A percentile compares a stretch with the other conserved stretches of the same genome.
phyloP scores from a whole-genome alignment of 2,888 invertebrate species.

The Therioaphis trifolii region DNA sequence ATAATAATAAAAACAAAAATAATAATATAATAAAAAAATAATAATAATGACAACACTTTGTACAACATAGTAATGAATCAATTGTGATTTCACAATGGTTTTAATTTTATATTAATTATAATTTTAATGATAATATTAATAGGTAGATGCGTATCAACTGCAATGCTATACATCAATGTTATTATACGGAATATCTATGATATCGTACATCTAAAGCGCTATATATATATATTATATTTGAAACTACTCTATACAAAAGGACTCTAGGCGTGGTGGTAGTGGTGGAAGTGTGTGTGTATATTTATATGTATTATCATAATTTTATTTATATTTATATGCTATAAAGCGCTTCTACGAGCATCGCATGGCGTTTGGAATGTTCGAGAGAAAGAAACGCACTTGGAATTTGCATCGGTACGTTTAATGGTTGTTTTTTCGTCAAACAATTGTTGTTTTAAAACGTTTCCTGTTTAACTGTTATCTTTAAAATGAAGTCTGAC shows the following conservation, averaged over 20 bases:
- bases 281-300: neutral
- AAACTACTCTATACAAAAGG: slow-evolving; percentile 59
- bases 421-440: too few species aligned
- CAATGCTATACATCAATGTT: slow-evolving; percentile 35
- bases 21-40: slow-evolving; percentile 18
- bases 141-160: neutral
- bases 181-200: slow-evolving; percentile 51
- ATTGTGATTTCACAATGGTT: slow-evolving; percentile 31
- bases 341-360: slow-evolving; percentile 28
- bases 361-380: slow-evolving; percentile 36
- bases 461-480: slow-evolving; percentile 5
- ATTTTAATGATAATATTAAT: too few species aligned
- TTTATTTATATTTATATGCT: neutral
- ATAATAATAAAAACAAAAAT: neutral
- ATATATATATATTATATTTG: neutral
- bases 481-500: too few species aligned
- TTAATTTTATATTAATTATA: too few species aligned
- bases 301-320: neutral
- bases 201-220: slow-evolving; percentile 52
- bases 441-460: slow-evolving; percentile 24
- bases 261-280: too few species aligned
- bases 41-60: slow-evolving; percentile 4
- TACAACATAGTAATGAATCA: slow-evolving; percentile 27
- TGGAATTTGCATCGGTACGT: slow-evolving; percentile 57
- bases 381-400: slow-evolving; percentile 18